Percentiles rank a stretch among this genome's conserved stretches.
Evolutionary conservation across 2,797 vertebrate genomes (phyloP).

Genomic region (Callimico goeldii): DNA sequence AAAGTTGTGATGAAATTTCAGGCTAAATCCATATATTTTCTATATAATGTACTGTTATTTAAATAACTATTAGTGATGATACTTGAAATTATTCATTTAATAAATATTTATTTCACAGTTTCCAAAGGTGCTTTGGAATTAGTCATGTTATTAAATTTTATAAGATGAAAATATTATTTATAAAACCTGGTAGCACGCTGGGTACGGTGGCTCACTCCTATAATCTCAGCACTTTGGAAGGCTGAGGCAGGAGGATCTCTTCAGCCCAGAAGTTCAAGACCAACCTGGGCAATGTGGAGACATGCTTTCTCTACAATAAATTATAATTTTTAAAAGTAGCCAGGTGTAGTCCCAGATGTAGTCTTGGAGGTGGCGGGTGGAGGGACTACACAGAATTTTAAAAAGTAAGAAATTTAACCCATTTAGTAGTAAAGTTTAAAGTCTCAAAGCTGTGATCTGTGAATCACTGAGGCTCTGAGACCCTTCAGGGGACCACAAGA

Average conservation of each 20-base stretch:
- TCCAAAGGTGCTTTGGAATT: background rate
- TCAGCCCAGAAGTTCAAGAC: no score
- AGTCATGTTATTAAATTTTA: background rate
- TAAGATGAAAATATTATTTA: background rate
- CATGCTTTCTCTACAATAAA: no score
- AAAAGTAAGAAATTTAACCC: background rate
- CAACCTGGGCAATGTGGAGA: no score
- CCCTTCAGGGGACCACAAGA: background rate
- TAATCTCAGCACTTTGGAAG: no score
- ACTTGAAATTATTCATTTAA: background rate
- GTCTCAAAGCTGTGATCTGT: background rate
- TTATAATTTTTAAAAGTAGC: no score
- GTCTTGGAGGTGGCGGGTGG: no score
- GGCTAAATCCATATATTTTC: background rate
- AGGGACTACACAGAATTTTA: no score
- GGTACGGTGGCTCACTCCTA: no score
- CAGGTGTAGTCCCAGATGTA: no score
- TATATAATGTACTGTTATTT: background rate
- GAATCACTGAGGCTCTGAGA: background rate
- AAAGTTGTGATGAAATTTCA: background rate
- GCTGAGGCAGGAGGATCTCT: no score
- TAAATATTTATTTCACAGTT: background rate
- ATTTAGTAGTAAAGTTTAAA: background rate
- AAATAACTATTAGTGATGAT: background rate
- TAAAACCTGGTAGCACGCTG: background rate